phyloP scores from a whole-genome alignment of 30 jellyfish, hydroid and myxozoan species.

The Haliclystus octoradiatus region DNA sequence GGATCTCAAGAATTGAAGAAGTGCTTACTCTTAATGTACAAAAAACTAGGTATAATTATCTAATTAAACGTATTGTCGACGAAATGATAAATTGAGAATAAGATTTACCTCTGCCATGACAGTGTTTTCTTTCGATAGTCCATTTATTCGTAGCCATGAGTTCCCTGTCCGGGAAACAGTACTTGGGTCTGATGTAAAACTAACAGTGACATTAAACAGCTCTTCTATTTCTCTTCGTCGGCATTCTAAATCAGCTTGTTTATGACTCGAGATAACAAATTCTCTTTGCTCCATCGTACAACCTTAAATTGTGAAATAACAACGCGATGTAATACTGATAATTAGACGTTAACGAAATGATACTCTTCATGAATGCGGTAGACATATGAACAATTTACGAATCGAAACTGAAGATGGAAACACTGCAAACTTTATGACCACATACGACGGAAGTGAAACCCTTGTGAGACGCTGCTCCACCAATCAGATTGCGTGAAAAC shows the following conservation, averaged over 20 bases:
- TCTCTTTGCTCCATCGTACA: constrained; percentile 15
- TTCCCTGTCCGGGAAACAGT: constrained; percentile 22
- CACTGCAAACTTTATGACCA: no score
- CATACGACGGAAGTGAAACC: no score
- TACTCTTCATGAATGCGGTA: no score
- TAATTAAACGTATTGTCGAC: constrained; percentile 21
- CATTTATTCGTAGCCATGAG: constrained; percentile 35
- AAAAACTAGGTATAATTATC: background rate
- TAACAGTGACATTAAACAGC: constrained; percentile 18
- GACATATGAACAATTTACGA: no score
- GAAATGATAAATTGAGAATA: background rate
- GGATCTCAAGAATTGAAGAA: constrained; percentile 6
- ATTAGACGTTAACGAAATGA: no score
- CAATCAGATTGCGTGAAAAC: no score
- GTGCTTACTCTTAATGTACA: background rate
- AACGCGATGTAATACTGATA: no score
- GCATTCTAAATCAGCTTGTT: constrained; percentile 12
- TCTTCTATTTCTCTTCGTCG: constrained; percentile 1
- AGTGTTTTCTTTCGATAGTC: constrained; percentile 6
- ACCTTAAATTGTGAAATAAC: background rate
- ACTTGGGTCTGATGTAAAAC: constrained; percentile 12
- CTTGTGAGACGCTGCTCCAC: no score
- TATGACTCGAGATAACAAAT: constrained; percentile 27
- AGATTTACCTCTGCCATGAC: background rate
- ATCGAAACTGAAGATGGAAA: no score